A percentile compares a stretch with the other conserved stretches of the same genome.
These are phyloP conservation scores for Oophaga sylvatica DNA, from an alignment of 2,797 vertebrate species.

Conservation along the genomic window DNA sequence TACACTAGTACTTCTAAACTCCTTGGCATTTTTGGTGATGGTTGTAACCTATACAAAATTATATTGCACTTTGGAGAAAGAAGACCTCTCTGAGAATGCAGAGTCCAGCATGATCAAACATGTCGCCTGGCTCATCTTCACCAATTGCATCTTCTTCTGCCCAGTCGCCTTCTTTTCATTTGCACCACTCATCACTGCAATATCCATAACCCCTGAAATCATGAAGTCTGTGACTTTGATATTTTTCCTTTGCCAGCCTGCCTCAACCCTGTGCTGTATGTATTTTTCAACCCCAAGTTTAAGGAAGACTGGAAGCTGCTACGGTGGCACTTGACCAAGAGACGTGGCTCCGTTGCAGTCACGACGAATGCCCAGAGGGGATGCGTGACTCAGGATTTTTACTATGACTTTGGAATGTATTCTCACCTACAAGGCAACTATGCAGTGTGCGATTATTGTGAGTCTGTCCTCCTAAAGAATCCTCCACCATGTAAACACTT, in stretches of 20 bases:
- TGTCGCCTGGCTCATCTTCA: constrained; percentile 97
- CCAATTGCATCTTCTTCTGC: constrained; percentile 98
- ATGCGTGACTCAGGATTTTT: constrained; percentile 77
- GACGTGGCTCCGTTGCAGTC: constrained; percentile 63
- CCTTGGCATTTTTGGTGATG: constrained; percentile 90
- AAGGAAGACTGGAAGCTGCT: constrained; percentile 92
- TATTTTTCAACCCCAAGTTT: constrained; percentile 96
- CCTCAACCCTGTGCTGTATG: constrained; percentile 92
- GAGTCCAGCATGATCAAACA: constrained; percentile 90
- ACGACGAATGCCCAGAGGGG: constrained; percentile 74
- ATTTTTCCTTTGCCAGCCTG: constrained; percentile 93
- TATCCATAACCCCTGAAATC: constrained; percentile 90
- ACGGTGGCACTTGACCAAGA: constrained; percentile 69
- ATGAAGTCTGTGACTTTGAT: constrained; percentile 95
- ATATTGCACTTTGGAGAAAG: constrained; percentile 91
- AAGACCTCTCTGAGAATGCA: constrained; percentile 87
- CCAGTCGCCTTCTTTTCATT: constrained; percentile 96
- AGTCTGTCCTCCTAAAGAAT: constrained; percentile 84
- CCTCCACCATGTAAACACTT: constrained; percentile 90
- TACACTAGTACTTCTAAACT: constrained; percentile 90
- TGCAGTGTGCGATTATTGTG: constrained; percentile 86
- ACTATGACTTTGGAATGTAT: constrained; percentile 87
- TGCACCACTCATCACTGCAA: constrained; percentile 85
- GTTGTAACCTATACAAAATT: constrained; percentile 92
- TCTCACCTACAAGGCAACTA: constrained; percentile 82